Evolutionary conservation across 2,888 invertebrate genomes (phyloP).

Genomic region (Cantharis rufa): DNA sequence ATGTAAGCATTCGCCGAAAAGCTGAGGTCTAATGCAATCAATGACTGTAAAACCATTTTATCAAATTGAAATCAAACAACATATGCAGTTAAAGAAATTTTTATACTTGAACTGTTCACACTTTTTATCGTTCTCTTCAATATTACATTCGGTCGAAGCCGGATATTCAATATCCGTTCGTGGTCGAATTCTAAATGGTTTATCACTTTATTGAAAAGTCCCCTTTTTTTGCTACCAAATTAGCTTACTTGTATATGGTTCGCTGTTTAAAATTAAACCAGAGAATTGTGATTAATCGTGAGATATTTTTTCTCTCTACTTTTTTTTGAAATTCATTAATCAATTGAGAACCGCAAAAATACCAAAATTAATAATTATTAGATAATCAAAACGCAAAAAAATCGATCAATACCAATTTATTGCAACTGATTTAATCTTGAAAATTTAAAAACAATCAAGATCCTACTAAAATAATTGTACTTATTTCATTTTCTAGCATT

Average conservation of each 20-base stretch:
- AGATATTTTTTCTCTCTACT: background rate
- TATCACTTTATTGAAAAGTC: conserved; percentile 5
- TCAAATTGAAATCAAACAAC: conserved; percentile 8
- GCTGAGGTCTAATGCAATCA: background rate
- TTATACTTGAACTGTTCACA: conserved; percentile 15
- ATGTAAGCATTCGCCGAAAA: background rate
- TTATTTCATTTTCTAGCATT: background rate
- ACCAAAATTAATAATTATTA: background rate
- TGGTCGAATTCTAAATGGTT: conserved; percentile 10
- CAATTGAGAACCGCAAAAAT: background rate
- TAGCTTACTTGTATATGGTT: background rate
- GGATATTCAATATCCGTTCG: conserved; percentile 17
- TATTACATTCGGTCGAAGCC: conserved; percentile 12
- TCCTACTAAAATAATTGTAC: no score
- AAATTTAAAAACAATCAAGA: background rate
- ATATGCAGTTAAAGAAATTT: conserved; percentile 7
- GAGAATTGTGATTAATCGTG: background rate
- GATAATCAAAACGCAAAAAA: background rate
- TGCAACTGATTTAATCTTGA: background rate
- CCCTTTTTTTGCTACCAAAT: conserved; percentile 1
- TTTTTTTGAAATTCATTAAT: background rate
- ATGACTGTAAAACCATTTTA: conserved; percentile 5
- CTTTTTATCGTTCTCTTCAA: conserved; percentile 13
- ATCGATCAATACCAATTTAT: background rate
- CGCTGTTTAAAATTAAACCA: background rate